These are phyloP conservation scores for Hippocampus abdominalis DNA, from an alignment of 2,113 vertebrate species.

Conservation along the genomic window DNA sequence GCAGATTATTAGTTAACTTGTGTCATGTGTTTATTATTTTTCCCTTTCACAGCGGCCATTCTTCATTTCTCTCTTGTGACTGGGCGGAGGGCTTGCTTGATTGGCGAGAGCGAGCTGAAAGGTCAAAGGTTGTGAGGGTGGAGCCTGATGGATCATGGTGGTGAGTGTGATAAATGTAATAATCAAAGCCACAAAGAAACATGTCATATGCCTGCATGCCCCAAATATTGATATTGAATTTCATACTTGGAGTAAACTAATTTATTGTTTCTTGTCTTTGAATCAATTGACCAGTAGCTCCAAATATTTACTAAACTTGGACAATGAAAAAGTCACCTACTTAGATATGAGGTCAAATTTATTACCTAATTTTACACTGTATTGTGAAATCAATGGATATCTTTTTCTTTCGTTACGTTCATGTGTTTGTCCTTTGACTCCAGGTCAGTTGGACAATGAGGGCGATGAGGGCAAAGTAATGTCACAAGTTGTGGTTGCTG, in stretches of 20 bases:
- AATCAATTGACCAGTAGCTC: not conserved
- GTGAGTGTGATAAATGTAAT: constrained; percentile 22
- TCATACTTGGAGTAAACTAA: not conserved
- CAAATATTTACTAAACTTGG: not conserved
- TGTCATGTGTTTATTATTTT: not conserved
- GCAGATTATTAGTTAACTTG: not conserved
- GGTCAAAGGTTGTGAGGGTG: constrained; percentile 24
- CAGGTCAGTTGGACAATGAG: constrained; percentile 59
- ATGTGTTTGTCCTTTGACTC: not conserved
- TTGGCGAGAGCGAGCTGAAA: constrained; percentile 12
- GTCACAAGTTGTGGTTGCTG: constrained; percentile 35
- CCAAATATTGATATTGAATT: not conserved
- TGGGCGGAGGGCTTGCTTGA: constrained; percentile 17
- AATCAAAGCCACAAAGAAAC: not conserved
- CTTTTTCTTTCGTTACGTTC: not conserved
- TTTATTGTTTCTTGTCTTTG: not conserved
- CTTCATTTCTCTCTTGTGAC: constrained; percentile 10
- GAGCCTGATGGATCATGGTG: constrained; percentile 62
- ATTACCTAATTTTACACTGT: too few relatives aligned
- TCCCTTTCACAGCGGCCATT: not conserved
- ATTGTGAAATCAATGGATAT: too few relatives aligned
- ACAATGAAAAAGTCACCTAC: too few relatives aligned
- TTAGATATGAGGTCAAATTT: too few relatives aligned
- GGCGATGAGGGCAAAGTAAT: constrained; percentile 49
- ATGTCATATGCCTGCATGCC: not conserved